These are phyloP conservation scores for Drosophila malerkotliana DNA, from an alignment of 1,140 invertebrate genomes.

Conservation along the genomic window DNA sequence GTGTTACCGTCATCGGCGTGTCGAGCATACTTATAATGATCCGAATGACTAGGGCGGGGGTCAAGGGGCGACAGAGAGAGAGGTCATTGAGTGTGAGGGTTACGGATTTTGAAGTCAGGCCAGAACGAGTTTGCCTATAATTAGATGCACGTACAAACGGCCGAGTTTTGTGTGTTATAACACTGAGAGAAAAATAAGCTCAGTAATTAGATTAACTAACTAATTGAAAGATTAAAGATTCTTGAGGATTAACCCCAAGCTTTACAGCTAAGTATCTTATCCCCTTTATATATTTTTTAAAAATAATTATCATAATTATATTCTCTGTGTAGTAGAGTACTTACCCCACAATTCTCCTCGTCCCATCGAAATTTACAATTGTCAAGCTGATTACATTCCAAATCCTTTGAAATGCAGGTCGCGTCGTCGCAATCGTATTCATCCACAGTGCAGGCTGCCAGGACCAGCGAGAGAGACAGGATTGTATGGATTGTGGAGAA, in stretches of 20 bases:
- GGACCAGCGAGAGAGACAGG: not conserved
- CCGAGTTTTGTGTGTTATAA: constrained; percentile 18
- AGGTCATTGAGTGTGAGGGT: constrained; percentile 11
- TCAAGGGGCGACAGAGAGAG: not conserved
- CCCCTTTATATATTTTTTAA: too few species aligned
- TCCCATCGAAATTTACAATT: constrained; percentile 95
- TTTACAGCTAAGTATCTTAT: too few species aligned
- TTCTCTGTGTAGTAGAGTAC: constrained; percentile 63
- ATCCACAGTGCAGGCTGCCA: constrained; percentile 80
- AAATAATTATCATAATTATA: not conserved
- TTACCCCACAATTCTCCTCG: constrained; percentile 90
- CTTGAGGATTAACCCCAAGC: too few species aligned
- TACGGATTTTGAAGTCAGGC: constrained; percentile 1
- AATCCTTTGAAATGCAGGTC: constrained; percentile 89
- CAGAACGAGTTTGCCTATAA: constrained; percentile 59
- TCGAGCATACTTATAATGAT: constrained; percentile 59
- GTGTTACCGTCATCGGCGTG: constrained; percentile 45
- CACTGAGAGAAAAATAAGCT: not conserved
- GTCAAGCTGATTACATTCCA: constrained; percentile 90
- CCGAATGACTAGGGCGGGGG: constrained; percentile 3
- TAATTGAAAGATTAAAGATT: too few species aligned
- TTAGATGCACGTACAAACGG: constrained; percentile 70
- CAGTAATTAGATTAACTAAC: too few species aligned
- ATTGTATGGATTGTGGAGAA: constrained; percentile 16
- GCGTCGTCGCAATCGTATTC: constrained; percentile 94